Conservation (phyloP, 2,113 vertebrate genomes). For the Alces alces region DNA sequence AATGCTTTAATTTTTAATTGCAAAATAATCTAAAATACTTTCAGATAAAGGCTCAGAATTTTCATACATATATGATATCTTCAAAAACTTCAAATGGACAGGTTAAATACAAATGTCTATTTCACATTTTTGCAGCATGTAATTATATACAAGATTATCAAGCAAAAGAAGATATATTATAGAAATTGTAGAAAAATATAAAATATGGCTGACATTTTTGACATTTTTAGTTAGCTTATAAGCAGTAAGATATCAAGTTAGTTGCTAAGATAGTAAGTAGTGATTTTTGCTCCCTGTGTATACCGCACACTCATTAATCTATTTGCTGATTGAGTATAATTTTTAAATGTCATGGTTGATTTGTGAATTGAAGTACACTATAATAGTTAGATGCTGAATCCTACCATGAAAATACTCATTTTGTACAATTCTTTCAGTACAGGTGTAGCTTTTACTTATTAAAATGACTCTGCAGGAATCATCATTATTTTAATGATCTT, state of each 20-base stretch:
- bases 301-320: not conserved
- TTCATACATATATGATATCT: not conserved
- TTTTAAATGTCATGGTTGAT: conserved; percentile 36
- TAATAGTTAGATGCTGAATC: not conserved
- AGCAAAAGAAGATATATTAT: not conserved
- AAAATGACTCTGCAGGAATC: not conserved
- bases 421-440: not conserved
- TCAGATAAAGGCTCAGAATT: not conserved
- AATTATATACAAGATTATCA: not conserved
- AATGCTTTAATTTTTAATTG: not conserved
- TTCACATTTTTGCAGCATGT: not conserved
- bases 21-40: not conserved
- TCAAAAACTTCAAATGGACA: not conserved
- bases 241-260: not conserved
- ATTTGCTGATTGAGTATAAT: not conserved
- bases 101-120: not conserved
- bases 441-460: conserved; percentile 36
- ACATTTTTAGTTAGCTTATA: not conserved
- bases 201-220: not conserved
- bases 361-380: not conserved
- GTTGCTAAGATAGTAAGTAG: not conserved
- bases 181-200: not conserved
- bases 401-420: not conserved
- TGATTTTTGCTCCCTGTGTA: not conserved
- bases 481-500: conserved; percentile 34